Conservation (phyloP, 2,113 vertebrate genomes). For the Petrocephalus zakoni region DNA sequence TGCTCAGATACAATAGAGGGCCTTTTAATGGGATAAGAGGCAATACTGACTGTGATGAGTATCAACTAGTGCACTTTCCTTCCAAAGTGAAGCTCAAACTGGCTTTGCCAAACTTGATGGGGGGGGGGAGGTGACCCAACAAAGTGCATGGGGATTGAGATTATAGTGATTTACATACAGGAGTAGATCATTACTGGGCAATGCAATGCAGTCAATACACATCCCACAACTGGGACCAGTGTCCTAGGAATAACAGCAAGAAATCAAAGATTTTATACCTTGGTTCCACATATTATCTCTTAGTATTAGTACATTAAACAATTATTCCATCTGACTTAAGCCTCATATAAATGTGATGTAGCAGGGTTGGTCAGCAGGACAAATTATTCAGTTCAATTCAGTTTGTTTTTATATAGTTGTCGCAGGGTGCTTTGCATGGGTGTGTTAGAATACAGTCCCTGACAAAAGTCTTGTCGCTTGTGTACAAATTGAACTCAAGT, state of each 20-base stretch:
- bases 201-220: background rate
- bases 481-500: too few species aligned
- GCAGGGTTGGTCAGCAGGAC: background rate
- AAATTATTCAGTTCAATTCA: background rate
- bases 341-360: background rate
- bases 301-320: background rate
- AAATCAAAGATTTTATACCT: background rate
- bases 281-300: background rate
- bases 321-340: background rate
- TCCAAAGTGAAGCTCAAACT: conserved; percentile 30
- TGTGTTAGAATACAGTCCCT: too few species aligned
- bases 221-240: background rate
- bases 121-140: conserved; percentile 42
- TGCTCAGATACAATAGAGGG: background rate
- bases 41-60: background rate
- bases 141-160: conserved; percentile 36
- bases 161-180: conserved; percentile 26
- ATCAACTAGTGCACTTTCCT: conserved; percentile 25
- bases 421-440: too few species aligned
- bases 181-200: conserved; percentile 26
- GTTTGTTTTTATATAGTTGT: too few species aligned
- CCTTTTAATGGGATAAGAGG: conserved; percentile 11
- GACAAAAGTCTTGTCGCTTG: too few species aligned
- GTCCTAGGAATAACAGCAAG: background rate
- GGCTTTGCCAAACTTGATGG: conserved; percentile 33